Conservation (phyloP, 1,140 invertebrate species). For the Drosophila dunni region DNA sequence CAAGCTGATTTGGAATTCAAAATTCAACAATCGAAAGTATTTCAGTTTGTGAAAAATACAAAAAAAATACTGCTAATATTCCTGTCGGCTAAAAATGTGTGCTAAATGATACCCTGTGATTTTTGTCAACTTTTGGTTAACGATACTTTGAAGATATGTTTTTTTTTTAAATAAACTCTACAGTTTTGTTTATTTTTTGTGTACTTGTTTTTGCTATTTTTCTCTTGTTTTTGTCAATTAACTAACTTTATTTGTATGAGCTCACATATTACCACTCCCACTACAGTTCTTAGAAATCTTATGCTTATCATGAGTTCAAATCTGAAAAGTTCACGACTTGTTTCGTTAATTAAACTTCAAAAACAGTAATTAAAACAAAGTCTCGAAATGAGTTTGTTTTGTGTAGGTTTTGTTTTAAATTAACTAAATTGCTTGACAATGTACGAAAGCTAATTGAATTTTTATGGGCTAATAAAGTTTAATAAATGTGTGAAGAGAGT, state of each 20-base stretch:
- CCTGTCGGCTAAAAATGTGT: background rate
- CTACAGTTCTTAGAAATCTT: too few relatives aligned
- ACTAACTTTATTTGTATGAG: background rate
- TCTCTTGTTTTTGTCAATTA: background rate
- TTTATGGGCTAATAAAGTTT: background rate
- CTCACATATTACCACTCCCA: background rate
- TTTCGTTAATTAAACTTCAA: background rate
- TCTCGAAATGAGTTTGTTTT: slow-evolving; percentile 11
- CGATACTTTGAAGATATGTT: background rate
- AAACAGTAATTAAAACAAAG: slow-evolving; percentile 10
- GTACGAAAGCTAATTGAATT: background rate
- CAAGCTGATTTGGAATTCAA: background rate
- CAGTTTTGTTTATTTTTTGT: too few relatives aligned
- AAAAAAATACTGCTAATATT: background rate
- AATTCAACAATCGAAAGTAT: slow-evolving; percentile 6
- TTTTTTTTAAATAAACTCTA: background rate
- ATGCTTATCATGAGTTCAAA: background rate
- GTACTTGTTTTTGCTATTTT: too few relatives aligned
- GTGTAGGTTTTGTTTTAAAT: background rate
- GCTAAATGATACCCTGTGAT: background rate
- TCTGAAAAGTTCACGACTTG: slow-evolving; percentile 37
- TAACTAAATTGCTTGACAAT: slow-evolving; percentile 4
- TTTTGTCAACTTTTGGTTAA: background rate
- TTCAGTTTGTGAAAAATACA: background rate
- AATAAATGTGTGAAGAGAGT: background rate